A percentile compares a stretch with the other conserved stretches of the same genome.
Conservation (phyloP, 2,888 invertebrate genomes). For the Psylliodes chrysocephalus region DNA sequence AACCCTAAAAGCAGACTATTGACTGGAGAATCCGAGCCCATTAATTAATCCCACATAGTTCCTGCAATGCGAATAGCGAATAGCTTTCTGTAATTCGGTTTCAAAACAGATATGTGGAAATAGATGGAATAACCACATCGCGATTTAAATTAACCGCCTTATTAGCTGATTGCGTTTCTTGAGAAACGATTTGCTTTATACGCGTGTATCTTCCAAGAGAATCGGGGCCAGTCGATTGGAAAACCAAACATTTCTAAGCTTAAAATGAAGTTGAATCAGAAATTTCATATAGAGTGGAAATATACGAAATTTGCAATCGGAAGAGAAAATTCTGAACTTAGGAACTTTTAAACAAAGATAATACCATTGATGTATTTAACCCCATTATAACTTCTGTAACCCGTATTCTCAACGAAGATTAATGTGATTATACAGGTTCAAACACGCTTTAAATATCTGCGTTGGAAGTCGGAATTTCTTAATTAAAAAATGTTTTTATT, state of each 20-base stretch:
- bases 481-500: too few relatives aligned
- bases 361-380: too few relatives aligned
- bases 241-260: neutral
- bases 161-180: constrained; percentile 14
- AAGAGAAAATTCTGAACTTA: too few relatives aligned
- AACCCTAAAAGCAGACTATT: constrained; percentile 6
- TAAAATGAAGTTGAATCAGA: neutral
- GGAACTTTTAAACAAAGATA: too few relatives aligned
- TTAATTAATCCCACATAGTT: constrained; percentile 22
- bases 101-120: constrained; percentile 11
- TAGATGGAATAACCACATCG: constrained; percentile 7
- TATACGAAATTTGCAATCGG: too few relatives aligned
- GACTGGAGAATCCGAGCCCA: constrained; percentile 5
- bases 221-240: neutral
- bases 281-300: neutral
- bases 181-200: neutral
- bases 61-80: neutral
- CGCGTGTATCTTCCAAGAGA: neutral
- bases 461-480: too few relatives aligned
- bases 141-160: constrained; percentile 11
- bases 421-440: too few relatives aligned
- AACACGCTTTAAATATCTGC: too few relatives aligned
- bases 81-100: constrained; percentile 5
- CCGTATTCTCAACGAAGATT: too few relatives aligned
- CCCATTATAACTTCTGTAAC: too few relatives aligned